Evolutionary conservation across 2,888 invertebrate species (phyloP), one percentile per base, ranked within the genome.

Genomic region (Mechanitis messenoides): DNA sequence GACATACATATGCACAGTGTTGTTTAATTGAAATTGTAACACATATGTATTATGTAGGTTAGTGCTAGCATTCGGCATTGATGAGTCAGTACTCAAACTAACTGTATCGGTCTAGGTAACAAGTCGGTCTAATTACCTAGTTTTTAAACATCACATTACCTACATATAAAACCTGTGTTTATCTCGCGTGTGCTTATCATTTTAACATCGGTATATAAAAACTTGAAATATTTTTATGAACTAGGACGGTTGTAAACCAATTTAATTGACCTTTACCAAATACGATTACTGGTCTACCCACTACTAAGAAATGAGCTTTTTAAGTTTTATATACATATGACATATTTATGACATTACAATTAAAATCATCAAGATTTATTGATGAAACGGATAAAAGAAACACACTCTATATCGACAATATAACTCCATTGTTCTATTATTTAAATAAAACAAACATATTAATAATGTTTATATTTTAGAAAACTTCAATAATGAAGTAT

Each of bases 111-210:
- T 77, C 79, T 84, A 81, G 78, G 81, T 83, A 76, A 71, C 71
- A 78, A 75, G 74, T 75, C 79, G 87, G 74, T 84, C 89, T 74
- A 81, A 76, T 87, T 84, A 75, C 86, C 87, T 73, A 87, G 82
- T 83, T 88, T 80, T 79, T 79, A 77, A 74, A 76, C 79, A 83
- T 83, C 78, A 77, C 72, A 76, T 82, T 81, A 83, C 80, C 77
- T 77, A 79, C 74, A 79, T 67, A 66, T 63, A 75, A 76, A 74
- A 76, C 73, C 70, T 72, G 74, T 74, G 72, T 79, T 46, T 58
- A 57, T 58, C 57, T 57, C 56, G 31, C 20, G 38, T 58, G 28
- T n/a, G 3, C 31, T 50, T 50, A 31, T 28, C 28, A 50, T 50
- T 50, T 50, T 50, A 4, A 2, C 31, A 50, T 50, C 50, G 31